Base-by-base conservation (phyloP, 2,113 vertebrate species). In the Poecile atricapillus region DNA sequence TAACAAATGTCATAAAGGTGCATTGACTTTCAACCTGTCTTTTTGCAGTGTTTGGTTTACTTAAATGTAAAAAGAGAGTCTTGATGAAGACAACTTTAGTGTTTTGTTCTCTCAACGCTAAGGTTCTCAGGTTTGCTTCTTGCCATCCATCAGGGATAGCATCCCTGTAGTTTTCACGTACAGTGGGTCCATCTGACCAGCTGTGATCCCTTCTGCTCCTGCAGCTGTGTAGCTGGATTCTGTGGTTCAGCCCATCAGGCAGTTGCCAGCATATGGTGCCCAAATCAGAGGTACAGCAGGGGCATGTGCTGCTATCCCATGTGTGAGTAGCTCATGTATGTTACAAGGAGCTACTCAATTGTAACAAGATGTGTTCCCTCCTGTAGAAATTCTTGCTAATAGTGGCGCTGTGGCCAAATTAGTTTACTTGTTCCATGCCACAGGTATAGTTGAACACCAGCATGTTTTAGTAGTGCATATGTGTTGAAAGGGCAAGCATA, bases 81-180 rank as follows among this genome's bases (percentile, higher is more conserved):
- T 19, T 12, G 9, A 13, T 24, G 24, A 59, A 16, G 43, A 56
- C 28, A 82, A 5, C 44, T 56, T 13, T 30, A 9, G 24, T 39
- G 9, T 22, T 92, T 41, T 78, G 21, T 58, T 73, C 21, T 60
- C 19, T 37, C 22, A 65, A 41, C 16, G 50, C 17, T 69, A 1
- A 67, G 24, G 23, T 60, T 91, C 21, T 56, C 0, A 0, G 7
- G 2, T 70, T 70, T 78, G n/a, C 17, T 78, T 70, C 49, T 41
- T 22, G 9, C 56, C 41, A 79, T 88, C 43, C 20, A 41, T 22
- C 20, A 23, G 8, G 13, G 4, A 4, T 23, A n/a, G 50, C 31
- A 41, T 52, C 75, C 0, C 0, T 83, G 4, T 27, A 37, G 21
- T 16, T 62, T 39, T 30, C 39, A 33, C 30, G 44, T 55, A 33